Evolutionary conservation across 2,888 invertebrate species (phyloP).

Genomic region (Gymnoscelis rufifasciata): DNA sequence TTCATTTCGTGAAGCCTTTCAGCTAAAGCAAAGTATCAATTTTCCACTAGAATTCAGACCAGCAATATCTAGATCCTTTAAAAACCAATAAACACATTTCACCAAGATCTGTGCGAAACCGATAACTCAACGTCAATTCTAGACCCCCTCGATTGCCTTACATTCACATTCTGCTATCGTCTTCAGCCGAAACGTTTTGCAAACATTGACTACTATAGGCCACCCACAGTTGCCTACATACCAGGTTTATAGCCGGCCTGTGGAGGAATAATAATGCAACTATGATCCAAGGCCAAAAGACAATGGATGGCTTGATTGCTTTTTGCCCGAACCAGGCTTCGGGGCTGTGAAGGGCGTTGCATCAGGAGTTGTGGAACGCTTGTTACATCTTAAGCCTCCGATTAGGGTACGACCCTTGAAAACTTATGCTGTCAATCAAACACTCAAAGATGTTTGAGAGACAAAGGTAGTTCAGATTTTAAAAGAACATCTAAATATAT

Average conservation of each 20-base stretch:
- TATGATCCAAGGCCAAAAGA: slow-evolving; percentile 48
- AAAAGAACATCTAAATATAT: too few relatives aligned
- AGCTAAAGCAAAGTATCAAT: too few relatives aligned
- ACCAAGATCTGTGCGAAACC: slow-evolving; percentile 10
- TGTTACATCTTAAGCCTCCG: neutral
- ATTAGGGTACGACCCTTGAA: too few relatives aligned
- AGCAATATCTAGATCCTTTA: neutral
- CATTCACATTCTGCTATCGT: slow-evolving; percentile 56
- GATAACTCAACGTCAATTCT: slow-evolving; percentile 11
- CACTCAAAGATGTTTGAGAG: too few relatives aligned
- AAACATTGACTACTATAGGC: slow-evolving; percentile 49
- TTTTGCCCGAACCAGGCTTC: slow-evolving; percentile 43
- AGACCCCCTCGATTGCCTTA: slow-evolving; percentile 26
- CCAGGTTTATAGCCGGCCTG: slow-evolving; percentile 45
- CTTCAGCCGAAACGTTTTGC: slow-evolving; percentile 38
- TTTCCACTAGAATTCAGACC: neutral
- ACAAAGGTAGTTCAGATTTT: too few relatives aligned
- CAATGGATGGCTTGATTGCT: slow-evolving; percentile 60
- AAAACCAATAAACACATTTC: neutral
- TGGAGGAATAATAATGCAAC: slow-evolving; percentile 61
- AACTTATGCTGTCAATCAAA: too few relatives aligned
- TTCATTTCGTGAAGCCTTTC: too few relatives aligned
- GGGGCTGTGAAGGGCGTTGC: slow-evolving; percentile 17
- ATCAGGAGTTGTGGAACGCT: slow-evolving; percentile 7
- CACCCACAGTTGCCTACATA: slow-evolving; percentile 61